Conservation (phyloP, 2,113 vertebrate genomes). For the Daubentonia madagascariensis region DNA sequence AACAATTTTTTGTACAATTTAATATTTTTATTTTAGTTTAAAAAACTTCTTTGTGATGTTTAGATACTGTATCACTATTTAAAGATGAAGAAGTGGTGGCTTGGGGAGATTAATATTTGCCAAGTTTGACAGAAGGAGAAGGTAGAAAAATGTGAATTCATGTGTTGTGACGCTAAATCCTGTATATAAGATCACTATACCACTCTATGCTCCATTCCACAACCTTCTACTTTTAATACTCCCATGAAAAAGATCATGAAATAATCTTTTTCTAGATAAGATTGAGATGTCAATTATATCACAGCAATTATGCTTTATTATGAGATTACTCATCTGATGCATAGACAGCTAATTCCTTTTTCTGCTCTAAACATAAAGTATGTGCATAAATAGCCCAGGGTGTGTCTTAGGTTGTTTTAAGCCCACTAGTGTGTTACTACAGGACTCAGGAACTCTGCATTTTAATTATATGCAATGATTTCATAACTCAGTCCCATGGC, state of each 20-base stretch:
- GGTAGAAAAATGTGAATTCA: neutral
- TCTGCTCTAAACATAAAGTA: neutral
- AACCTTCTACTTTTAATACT: neutral
- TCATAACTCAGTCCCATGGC: conserved; percentile 52
- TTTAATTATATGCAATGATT: conserved; percentile 51
- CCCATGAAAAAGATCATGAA: neutral
- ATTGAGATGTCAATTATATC: neutral
- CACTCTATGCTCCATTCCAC: neutral
- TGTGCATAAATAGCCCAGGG: conserved; percentile 38
- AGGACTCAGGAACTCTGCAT: neutral
- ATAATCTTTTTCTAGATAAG: neutral
- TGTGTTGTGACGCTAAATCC: neutral
- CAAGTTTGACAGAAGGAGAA: neutral
- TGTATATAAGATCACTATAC: neutral
- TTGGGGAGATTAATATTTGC: neutral
- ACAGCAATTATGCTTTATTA: neutral
- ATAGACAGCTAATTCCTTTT: neutral
- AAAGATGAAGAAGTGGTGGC: neutral
- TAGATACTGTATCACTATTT: neutral
- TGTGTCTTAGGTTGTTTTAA: conserved; percentile 16
- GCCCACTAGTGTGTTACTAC: neutral
- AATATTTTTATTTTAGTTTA: neutral
- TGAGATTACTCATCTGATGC: neutral
- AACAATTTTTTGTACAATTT: neutral
- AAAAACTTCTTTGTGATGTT: neutral